A percentile compares a stretch with the other conserved stretches of the same genome.
Conservation (phyloP, 1,140 invertebrate species). For the Hycleus phaleratus region DNA sequence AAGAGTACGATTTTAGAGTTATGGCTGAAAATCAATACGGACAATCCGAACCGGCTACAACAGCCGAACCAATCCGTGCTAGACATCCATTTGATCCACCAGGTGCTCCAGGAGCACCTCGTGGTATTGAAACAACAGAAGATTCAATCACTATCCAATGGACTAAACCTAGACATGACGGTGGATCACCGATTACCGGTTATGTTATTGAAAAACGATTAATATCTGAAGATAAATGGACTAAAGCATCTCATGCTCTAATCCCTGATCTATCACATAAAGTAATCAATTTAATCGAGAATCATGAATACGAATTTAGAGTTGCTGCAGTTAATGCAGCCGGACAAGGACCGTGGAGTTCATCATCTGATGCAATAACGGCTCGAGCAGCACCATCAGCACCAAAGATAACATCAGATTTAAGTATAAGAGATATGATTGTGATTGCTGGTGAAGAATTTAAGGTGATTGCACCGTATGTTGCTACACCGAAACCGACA, state of each 20-base stretch:
- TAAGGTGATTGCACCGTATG: conserved; percentile 89
- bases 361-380: conserved; percentile 82
- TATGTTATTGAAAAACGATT: conserved; percentile 90
- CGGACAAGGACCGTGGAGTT: conserved; percentile 86
- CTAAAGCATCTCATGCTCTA: conserved; percentile 74
- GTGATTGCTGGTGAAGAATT: conserved; percentile 94
- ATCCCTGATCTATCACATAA: conserved; percentile 74
- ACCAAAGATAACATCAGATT: conserved; percentile 87
- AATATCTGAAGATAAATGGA: conserved; percentile 85
- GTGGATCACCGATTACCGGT: conserved; percentile 82
- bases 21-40: conserved; percentile 97
- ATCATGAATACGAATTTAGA: conserved; percentile 95
- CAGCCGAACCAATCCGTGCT: conserved; percentile 80
- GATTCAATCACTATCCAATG: conserved; percentile 91
- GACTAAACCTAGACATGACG: conserved; percentile 89
- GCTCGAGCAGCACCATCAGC: conserved; percentile 78
- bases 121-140: conserved; percentile 78
- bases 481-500: conserved; percentile 81
- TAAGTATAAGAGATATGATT: conserved; percentile 88
- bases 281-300: conserved; percentile 84
- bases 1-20: conserved; percentile 94
- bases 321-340: conserved; percentile 94
- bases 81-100: conserved; percentile 94
- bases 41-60: conserved; percentile 83
- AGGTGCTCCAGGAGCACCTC: conserved; percentile 79